These are phyloP conservation scores for Saccostrea glomerata DNA, from an alignment of 1,140 invertebrate genomes.

Conservation along the genomic window DNA sequence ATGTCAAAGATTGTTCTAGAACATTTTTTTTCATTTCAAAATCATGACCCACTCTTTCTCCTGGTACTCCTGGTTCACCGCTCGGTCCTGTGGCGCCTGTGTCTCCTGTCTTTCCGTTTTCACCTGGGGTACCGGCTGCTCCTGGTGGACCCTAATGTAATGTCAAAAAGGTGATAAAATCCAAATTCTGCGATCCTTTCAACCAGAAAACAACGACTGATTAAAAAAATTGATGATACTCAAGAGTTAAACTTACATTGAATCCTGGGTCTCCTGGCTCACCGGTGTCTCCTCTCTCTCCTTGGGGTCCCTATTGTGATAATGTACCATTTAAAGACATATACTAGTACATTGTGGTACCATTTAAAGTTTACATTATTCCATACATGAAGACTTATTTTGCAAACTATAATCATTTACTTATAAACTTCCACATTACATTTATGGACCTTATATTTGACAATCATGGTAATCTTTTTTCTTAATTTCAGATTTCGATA, in stretches of 20 bases:
- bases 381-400: no score
- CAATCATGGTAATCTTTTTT: no score
- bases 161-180: not conserved
- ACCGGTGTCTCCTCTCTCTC: conserved; percentile 58
- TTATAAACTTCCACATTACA: no score
- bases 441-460: no score
- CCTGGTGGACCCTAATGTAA: conserved; percentile 51
- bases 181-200: no score
- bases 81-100: conserved; percentile 52
- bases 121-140: conserved; percentile 53
- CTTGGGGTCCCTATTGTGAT: conserved; percentile 58
- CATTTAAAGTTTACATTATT: no score
- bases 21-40: not conserved
- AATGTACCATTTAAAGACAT: not conserved
- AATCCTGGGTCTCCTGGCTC: conserved; percentile 61
- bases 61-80: conserved; percentile 58
- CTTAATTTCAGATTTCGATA: no score
- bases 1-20: not conserved
- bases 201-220: no score
- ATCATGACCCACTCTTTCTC: conserved; percentile 54
- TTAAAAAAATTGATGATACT: not conserved
- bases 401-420: no score
- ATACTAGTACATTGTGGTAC: no score
- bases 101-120: conserved; percentile 55
- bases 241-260: conserved; percentile 44